Evolutionary conservation across 2,113 vertebrate species (phyloP).

Genomic region (Zosterops hypoxanthus): DNA sequence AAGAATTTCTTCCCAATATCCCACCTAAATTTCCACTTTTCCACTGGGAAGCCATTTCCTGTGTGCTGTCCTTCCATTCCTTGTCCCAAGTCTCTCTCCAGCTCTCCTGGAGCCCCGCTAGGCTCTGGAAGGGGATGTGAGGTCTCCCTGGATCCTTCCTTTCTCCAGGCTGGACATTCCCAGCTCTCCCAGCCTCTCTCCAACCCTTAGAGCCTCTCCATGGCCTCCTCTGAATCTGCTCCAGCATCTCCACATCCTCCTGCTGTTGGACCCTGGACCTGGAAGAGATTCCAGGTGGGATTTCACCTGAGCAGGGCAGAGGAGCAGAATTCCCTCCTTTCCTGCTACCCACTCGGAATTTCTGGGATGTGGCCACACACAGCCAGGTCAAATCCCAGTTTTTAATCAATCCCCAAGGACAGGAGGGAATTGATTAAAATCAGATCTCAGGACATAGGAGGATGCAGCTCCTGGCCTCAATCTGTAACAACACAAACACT

Average conservation of each 20-base stretch:
- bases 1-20: neutral
- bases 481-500: neutral
- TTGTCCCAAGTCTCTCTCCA: neutral
- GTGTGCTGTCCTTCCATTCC: neutral
- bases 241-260: neutral
- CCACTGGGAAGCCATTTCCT: neutral
- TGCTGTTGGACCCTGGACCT: neutral
- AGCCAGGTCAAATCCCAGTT: rapidly evolving
- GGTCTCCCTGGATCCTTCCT: rapidly evolving
- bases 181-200: neutral
- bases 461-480: neutral
- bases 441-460: neutral
- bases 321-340: neutral
- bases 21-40: neutral
- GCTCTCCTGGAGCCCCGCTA: neutral
- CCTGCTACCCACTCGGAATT: neutral
- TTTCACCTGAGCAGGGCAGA: neutral
- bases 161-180: neutral
- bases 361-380: neutral
- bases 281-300: neutral
- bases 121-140: neutral
- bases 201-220: rapidly evolving
- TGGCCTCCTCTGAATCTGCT: neutral
- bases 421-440: neutral
- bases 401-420: neutral